Conservation (phyloP, 2,113 vertebrate genomes). For the Excalfactoria chinensis region DNA sequence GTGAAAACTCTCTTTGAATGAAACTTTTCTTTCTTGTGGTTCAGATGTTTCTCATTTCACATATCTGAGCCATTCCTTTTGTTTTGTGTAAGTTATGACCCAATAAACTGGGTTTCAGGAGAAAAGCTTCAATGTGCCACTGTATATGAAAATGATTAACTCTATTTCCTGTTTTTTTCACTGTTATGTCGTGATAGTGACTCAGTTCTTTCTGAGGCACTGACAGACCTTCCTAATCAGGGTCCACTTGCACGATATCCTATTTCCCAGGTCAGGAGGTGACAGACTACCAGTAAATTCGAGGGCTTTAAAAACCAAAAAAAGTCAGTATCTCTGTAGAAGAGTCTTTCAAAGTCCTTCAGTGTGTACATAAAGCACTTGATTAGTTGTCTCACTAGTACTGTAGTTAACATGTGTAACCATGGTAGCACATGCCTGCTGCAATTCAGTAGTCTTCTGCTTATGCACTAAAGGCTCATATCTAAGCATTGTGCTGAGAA, state of each 20-base stretch:
- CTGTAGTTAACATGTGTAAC: background rate
- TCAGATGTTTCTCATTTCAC: constrained; percentile 3
- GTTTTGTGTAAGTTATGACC: background rate
- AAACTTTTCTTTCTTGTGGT: constrained; percentile 23
- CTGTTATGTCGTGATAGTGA: background rate
- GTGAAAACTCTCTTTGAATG: constrained; percentile 14
- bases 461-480: background rate
- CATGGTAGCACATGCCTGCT: background rate
- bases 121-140: background rate
- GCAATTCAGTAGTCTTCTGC: background rate
- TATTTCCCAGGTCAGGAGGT: background rate
- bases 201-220: background rate
- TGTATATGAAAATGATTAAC: background rate
- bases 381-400: background rate
- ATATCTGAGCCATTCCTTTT: background rate
- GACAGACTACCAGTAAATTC: background rate
- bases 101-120: background rate
- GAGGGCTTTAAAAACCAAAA: background rate
- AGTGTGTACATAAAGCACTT: background rate
- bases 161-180: constrained; percentile 18
- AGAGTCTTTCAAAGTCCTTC: background rate
- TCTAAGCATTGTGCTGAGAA: background rate
- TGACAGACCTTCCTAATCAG: background rate
- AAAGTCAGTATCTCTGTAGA: background rate
- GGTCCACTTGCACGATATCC: background rate